These are phyloP conservation scores for Drosophila algonquin DNA, from an alignment of 2,888 invertebrate species.

Conservation along the genomic window DNA sequence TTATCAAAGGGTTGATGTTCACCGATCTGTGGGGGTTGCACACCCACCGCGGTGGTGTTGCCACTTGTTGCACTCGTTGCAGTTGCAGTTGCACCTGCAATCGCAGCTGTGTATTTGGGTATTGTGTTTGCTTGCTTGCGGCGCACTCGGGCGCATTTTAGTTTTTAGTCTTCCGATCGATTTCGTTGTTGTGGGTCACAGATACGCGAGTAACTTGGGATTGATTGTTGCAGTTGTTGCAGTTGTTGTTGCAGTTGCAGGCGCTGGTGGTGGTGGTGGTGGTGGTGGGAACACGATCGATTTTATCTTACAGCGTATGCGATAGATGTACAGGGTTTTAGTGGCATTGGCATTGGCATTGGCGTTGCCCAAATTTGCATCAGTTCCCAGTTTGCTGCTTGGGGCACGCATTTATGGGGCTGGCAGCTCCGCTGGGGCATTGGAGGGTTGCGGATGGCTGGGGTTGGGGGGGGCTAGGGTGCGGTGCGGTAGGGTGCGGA, in stretches of 20 bases:
- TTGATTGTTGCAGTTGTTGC: background rate
- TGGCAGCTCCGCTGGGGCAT: conserved; percentile 71
- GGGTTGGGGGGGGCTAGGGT: too few species aligned
- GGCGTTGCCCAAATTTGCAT: conserved; percentile 80
- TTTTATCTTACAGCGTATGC: conserved; percentile 82
- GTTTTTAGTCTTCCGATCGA: background rate
- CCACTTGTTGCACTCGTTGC: conserved; percentile 27
- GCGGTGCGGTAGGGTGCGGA: conserved; percentile 2
- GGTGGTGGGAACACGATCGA: background rate
- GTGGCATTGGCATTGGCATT: conserved; percentile 70
- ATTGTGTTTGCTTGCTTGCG: conserved; percentile 34
- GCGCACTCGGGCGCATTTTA: conserved; percentile 41
- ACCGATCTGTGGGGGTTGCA: conserved; percentile 30
- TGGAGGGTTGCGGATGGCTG: conserved; percentile 27
- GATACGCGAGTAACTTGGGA: background rate
- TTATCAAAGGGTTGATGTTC: conserved; percentile 62
- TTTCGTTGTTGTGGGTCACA: conserved; percentile 20
- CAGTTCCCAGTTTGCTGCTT: conserved; percentile 79
- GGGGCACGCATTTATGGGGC: conserved; percentile 82
- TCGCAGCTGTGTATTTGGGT: conserved; percentile 2
- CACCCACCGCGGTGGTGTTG: conserved; percentile 35
- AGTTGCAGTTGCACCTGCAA: conserved; percentile 7
- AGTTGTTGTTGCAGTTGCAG: too few species aligned
- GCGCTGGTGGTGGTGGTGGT: background rate
- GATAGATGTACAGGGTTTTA: conserved; percentile 80